Evolutionary conservation across 2,797 vertebrate species (phyloP).

Genomic region (Aplochiton taeniatus): DNA sequence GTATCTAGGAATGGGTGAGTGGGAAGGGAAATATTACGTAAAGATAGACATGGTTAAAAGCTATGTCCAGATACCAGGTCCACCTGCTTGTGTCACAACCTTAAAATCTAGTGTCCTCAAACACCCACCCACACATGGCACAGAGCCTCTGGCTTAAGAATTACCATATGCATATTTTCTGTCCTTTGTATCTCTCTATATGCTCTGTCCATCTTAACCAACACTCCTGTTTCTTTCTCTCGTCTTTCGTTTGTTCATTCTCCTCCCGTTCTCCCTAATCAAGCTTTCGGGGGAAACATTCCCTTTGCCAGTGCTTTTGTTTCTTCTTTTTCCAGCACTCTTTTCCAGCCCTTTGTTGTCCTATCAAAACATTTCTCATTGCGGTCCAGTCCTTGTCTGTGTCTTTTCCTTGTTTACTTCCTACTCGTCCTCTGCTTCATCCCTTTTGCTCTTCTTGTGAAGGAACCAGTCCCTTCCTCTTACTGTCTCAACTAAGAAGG

Average conservation of each 20-base stretch:
- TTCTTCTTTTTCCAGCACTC: too few relatives aligned
- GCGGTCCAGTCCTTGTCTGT: neutral
- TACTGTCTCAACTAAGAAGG: constrained; percentile 2
- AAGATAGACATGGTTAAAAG: too few relatives aligned
- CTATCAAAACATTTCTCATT: too few relatives aligned
- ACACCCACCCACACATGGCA: neutral
- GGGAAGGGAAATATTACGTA: too few relatives aligned
- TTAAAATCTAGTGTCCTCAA: neutral
- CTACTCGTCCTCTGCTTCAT: constrained; percentile 9
- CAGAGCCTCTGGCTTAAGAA: constrained; percentile 4
- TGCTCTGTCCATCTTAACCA: neutral
- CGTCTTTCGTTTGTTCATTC: neutral
- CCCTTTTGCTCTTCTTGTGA: constrained; percentile 10
- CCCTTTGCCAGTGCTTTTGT: too few relatives aligned
- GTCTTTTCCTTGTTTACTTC: constrained; percentile 30
- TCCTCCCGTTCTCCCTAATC: neutral
- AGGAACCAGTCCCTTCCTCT: constrained; percentile 3
- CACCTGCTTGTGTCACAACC: neutral
- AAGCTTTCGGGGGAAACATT: too few relatives aligned
- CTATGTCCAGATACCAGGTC: neutral
- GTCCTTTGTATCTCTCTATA: neutral
- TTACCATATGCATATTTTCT: neutral
- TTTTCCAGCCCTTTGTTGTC: too few relatives aligned
- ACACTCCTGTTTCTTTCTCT: neutral
- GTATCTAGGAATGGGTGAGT: too few relatives aligned